Evolutionary conservation across 2,888 invertebrate species (phyloP), one percentile per base, ranked within the genome.

Genomic region (Mythimna pallens): DNA sequence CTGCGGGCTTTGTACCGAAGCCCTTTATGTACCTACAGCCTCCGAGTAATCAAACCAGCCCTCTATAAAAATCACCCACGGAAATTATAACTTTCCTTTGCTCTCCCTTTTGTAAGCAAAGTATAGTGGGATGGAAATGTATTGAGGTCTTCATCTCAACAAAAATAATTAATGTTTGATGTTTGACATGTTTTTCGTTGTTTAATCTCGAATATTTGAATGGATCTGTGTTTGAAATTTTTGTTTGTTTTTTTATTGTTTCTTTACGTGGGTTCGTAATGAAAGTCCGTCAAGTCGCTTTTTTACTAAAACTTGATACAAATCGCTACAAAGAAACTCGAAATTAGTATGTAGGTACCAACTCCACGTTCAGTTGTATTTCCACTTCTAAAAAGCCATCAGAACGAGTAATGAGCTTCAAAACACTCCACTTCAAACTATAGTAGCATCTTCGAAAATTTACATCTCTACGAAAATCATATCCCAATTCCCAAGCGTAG

Each of bases 41-140:
- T 75, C 61, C 77, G 86, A 87, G 91, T 93, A 96, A 95, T 95
- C 95, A 96, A 94, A 95, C 94, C 92, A 93, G 89, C 89, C 92
- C 92, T 89, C 91, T 90, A 91, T 89, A 91, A 90, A 91, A 93
- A 91, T 92, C 93, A 92, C 89, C 90, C 88, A 87, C 88, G 78
- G 88, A 92, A 94, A 94, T 93, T 91, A 93, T 93, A 91, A 92
- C 89, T 91, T 91, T 89, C 88, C 85, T 66, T 75, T 67, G 73
- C 79, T 79, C 77, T 74, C 80, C 73, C 84, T 83, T 89, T 92
- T 90, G 88, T 90, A 72, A 78, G 78, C 66, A 76, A 86, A 86
- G 86, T 85, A 78, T 87, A 82, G 77, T 69, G 73, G 75, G 61
- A 78, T 77, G 63, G 65, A 77, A 70, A 70, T 78, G 40, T 78